Evolutionary conservation across 2,888 invertebrate genomes (phyloP).

Genomic region (Andrena dorsata): DNA sequence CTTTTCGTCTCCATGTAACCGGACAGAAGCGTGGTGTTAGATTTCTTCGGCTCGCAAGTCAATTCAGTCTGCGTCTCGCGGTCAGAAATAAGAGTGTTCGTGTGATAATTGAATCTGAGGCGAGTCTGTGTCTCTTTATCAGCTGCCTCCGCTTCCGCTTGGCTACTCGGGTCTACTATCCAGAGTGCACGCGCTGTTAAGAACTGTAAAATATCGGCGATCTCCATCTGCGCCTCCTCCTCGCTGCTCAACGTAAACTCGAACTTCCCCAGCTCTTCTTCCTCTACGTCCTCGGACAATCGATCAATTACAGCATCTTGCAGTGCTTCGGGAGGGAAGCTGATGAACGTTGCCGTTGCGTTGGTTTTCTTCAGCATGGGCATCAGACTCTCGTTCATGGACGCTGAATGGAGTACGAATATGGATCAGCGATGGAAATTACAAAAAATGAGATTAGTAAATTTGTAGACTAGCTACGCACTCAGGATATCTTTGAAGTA

Average conservation of each 20-base stretch:
- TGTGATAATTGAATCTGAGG: conserved; percentile 61
- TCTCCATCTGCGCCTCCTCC: conserved; percentile 39
- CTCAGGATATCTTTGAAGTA: conserved; percentile 69
- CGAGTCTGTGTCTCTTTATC: conserved; percentile 61
- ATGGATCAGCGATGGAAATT: not conserved
- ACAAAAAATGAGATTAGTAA: not conserved
- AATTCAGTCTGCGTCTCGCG: conserved; percentile 69
- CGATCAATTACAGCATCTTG: conserved; percentile 6
- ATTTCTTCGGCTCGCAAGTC: conserved; percentile 71
- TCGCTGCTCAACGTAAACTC: not conserved
- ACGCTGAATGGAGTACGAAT: conserved; percentile 26
- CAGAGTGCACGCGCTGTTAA: conserved; percentile 67
- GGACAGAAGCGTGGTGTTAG: conserved; percentile 68
- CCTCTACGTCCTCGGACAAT: not conserved
- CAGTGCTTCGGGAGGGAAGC: conserved; percentile 37
- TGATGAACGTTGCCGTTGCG: conserved; percentile 61
- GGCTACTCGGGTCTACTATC: conserved; percentile 64
- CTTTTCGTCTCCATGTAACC: conserved; percentile 61
- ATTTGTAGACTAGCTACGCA: conserved; percentile 38
- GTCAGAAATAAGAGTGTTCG: conserved; percentile 60
- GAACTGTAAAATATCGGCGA: conserved; percentile 61
- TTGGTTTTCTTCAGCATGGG: conserved; percentile 63
- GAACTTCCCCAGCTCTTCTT: conserved; percentile 16
- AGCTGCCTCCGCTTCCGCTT: not conserved
- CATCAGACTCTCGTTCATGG: conserved; percentile 59